phyloP scores from a whole-genome alignment of 35 echinoderm and acorn worm species.

The Ophiothrix spiculata region DNA sequence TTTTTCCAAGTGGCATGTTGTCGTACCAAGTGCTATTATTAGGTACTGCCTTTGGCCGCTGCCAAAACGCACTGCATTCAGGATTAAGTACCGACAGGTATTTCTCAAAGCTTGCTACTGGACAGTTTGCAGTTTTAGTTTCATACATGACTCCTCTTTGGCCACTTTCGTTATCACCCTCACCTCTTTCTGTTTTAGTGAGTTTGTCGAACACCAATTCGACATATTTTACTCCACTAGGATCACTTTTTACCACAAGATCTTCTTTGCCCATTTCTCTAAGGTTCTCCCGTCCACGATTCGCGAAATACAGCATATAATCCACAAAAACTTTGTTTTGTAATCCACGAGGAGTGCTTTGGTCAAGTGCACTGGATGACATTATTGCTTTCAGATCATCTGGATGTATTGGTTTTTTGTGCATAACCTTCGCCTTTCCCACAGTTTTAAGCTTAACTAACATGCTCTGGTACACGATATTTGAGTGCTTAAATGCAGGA shows the following conservation, averaged over 20 bases:
- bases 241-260: slow-evolving; percentile 11
- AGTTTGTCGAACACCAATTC: slow-evolving; percentile 11
- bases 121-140: slow-evolving; percentile 29
- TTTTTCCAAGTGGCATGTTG: slow-evolving; percentile 19
- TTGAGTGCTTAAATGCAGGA: neutral
- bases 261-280: slow-evolving; percentile 12
- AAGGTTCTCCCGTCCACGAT: slow-evolving; percentile 36
- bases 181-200: slow-evolving; percentile 23
- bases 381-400: slow-evolving; percentile 51
- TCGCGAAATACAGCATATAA: slow-evolving; percentile 37
- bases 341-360: slow-evolving; percentile 24
- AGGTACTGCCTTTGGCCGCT: slow-evolving; percentile 20
- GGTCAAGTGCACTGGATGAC: slow-evolving; percentile 47
- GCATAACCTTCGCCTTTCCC: slow-evolving; percentile 9
- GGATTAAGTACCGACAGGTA: slow-evolving; percentile 29
- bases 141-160: slow-evolving; percentile 44
- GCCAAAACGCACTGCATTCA: slow-evolving; percentile 21
- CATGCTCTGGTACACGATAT: slow-evolving; percentile 18
- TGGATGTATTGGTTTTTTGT: slow-evolving; percentile 32
- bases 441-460: slow-evolving; percentile 7
- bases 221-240: slow-evolving; percentile 4
- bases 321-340: slow-evolving; percentile 56
- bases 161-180: slow-evolving; percentile 1
- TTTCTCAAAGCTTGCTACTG: slow-evolving; percentile 17
- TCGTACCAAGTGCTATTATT: slow-evolving; percentile 30